Base-by-base conservation (phyloP, 1,140 invertebrate genomes). In the Leptonema lineaticorne region DNA sequence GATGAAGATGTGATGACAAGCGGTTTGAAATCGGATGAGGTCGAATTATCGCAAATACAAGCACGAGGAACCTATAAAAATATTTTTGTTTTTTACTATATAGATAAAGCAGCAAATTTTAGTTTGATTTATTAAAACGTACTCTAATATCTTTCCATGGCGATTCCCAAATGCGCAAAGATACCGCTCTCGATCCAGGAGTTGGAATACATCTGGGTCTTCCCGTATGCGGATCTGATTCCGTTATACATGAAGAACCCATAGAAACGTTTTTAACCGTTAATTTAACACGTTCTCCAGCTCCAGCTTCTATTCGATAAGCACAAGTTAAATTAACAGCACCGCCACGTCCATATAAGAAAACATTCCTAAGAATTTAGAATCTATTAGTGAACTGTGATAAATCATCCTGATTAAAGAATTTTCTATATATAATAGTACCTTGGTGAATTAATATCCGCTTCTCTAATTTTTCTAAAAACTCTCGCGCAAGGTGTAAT, bases 311-410 rank as follows among this genome's bases (percentile, higher is more conserved):
- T 45, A 93, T 84, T 46, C 90, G 83, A 76, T 91, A 92, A 30
- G 87, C 82, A 75, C 91, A 93, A 27, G 88, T 86, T n/a, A 93
- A 75, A 66, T 88, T 86, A 28, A 78, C 82, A n/a, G 86, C 85
- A 4, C 91, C 91, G 0, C 91, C 91, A 16, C 91, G 80, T 0
- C 91, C 91, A 72, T 88, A 92, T 18, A 92, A 83, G 70, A 92
- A 88, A 0, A 92, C 87, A 74, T 93, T 92, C 16, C 88, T 73
- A 67, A 41, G 62, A 33, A 26, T 37, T n/a, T 16, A 62, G 20
- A 62, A 62, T n/a, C 5, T 28, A 45, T 62, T 45, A 37, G 57
- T 16, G 33, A 59, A 30, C 14, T 27, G 1, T 14, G 28, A 24
- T 53, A 53, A 41, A 16, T 14, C 2, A 11, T 2, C 11, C 2